Conservation (phyloP, 1,140 invertebrate genomes). For the Ceratosolen solmsi region DNA sequence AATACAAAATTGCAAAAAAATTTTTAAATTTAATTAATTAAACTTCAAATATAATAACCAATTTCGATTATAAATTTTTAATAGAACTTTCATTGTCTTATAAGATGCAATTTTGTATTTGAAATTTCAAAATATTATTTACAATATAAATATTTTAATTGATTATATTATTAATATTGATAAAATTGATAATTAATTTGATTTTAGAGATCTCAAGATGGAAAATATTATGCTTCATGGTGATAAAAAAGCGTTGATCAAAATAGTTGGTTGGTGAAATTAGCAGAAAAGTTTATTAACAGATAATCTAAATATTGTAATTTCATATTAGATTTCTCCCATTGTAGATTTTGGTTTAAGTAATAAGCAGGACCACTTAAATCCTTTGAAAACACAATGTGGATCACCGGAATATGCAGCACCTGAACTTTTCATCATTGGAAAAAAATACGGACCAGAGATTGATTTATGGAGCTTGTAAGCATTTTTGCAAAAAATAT, state of each 20-base stretch:
- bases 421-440: conserved; percentile 80
- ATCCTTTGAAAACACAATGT: conserved; percentile 80
- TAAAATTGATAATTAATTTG: background rate
- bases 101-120: too few relatives aligned
- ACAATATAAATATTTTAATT: too few relatives aligned
- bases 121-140: too few relatives aligned
- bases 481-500: conserved; percentile 56
- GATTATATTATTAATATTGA: too few relatives aligned
- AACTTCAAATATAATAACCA: too few relatives aligned
- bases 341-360: conserved; percentile 82
- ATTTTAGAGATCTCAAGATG: conserved; percentile 83
- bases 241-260: conserved; percentile 77
- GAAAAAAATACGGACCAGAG: conserved; percentile 80
- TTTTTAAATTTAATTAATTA: too few relatives aligned
- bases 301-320: background rate
- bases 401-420: conserved; percentile 85
- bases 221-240: conserved; percentile 83
- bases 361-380: conserved; percentile 76
- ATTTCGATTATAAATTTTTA: too few relatives aligned
- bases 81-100: too few relatives aligned
- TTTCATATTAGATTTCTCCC: background rate
- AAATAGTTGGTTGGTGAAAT: conserved; percentile 78
- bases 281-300: background rate
- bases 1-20: too few relatives aligned
- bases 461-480: conserved; percentile 85